A percentile compares a stretch with the other conserved stretches of the same genome.
Conservation (phyloP, 1,140 invertebrate species). For the Drosophila prosaltans region DNA sequence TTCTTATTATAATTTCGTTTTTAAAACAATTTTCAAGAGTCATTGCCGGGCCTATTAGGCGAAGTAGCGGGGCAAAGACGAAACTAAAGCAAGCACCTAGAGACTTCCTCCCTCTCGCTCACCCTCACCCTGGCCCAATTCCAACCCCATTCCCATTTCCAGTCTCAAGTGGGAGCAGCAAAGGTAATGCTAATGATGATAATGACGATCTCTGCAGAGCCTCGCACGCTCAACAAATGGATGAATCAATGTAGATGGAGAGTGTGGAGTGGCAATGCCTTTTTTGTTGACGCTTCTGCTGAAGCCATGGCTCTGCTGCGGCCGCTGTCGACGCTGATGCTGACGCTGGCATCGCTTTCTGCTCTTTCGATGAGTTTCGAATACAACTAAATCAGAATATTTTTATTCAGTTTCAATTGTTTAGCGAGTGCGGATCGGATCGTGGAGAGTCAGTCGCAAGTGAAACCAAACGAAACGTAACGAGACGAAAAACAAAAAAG, state of each 20-base stretch:
- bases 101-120: slow-evolving; percentile 14
- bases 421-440: slow-evolving; percentile 81
- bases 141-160: slow-evolving; percentile 6
- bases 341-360: slow-evolving; percentile 55
- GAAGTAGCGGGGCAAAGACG: slow-evolving; percentile 39
- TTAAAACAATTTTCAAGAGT: slow-evolving; percentile 68
- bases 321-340: slow-evolving; percentile 27
- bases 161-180: slow-evolving; percentile 50
- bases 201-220: slow-evolving; percentile 57
- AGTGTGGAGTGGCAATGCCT: slow-evolving; percentile 48
- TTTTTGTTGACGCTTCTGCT: slow-evolving; percentile 42
- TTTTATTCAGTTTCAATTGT: slow-evolving; percentile 83
- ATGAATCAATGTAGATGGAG: background rate
- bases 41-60: slow-evolving; percentile 59
- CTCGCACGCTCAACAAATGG: slow-evolving; percentile 35
- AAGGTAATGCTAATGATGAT: slow-evolving; percentile 61
- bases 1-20: slow-evolving; percentile 54
- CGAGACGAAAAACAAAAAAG: slow-evolving; percentile 46
- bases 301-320: slow-evolving; percentile 24
- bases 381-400: slow-evolving; percentile 82
- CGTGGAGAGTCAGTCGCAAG: slow-evolving; percentile 52
- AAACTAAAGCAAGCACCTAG: slow-evolving; percentile 24
- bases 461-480: slow-evolving; percentile 39
- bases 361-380: slow-evolving; percentile 81
- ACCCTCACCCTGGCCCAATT: slow-evolving; percentile 18